phyloP scores from a whole-genome alignment of 2,888 invertebrate species.

The Opisthograptis luteolata region DNA sequence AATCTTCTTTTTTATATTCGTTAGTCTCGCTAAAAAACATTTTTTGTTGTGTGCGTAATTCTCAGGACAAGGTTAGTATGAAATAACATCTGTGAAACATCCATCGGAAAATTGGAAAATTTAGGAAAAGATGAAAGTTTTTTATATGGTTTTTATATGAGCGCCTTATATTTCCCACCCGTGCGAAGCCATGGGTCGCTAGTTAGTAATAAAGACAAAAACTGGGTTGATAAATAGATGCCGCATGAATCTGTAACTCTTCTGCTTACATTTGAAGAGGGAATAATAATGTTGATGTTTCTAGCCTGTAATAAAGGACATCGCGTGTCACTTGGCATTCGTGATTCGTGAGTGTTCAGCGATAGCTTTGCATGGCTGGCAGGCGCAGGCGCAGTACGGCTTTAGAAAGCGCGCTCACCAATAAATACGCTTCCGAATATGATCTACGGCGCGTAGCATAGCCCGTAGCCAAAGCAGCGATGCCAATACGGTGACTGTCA shows the following conservation, averaged over 20 bases:
- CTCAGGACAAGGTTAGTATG: no score
- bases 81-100: no score
- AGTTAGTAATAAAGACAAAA: constrained; percentile 36
- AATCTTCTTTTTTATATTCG: no score
- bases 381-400: constrained; percentile 37
- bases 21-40: no score
- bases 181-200: no score
- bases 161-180: background rate
- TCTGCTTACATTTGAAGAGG: constrained; percentile 56
- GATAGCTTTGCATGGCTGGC: constrained; percentile 52
- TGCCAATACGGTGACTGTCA: no score
- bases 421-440: constrained; percentile 82
- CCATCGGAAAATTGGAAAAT: no score
- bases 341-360: constrained; percentile 64
- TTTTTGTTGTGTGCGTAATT: no score
- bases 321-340: constrained; percentile 70
- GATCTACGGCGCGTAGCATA: constrained; percentile 83
- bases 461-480: constrained; percentile 81
- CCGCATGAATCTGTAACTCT: constrained; percentile 50
- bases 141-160: no score
- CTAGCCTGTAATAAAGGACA: constrained; percentile 56
- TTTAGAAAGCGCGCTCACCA: constrained; percentile 76
- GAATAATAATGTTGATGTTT: constrained; percentile 41
- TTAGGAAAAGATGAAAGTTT: no score
- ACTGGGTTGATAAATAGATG: constrained; percentile 40